Percentiles rank a stretch among this genome's conserved stretches.
These are phyloP conservation scores for Theristus sp. DNA, from an alignment of 2,888 invertebrate species.

Conservation along the genomic window DNA sequence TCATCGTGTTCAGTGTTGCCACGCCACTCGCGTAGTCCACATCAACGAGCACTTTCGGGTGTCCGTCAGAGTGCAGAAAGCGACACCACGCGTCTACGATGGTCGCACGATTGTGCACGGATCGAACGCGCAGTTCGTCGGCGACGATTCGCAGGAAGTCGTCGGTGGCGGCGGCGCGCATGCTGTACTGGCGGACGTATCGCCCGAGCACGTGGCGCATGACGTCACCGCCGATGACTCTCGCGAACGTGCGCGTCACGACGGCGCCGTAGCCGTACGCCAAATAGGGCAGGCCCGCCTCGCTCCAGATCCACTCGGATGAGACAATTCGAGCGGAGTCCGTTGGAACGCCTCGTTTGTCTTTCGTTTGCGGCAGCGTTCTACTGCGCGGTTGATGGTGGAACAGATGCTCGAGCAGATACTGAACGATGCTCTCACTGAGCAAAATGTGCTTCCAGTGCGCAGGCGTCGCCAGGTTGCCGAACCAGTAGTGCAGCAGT, in stretches of 20 bases:
- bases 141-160: not conserved
- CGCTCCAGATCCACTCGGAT: not conserved
- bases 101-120: too few species aligned
- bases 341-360: too few species aligned
- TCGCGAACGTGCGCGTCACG: not conserved
- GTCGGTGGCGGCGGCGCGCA: not conserved
- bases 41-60: too few species aligned
- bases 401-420: not conserved
- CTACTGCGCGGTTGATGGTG: too few species aligned
- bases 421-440: not conserved
- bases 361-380: too few species aligned
- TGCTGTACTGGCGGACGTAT: not conserved
- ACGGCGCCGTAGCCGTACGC: not conserved
- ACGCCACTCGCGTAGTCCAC: too few species aligned
- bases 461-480: constrained; percentile 11
- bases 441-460: not conserved
- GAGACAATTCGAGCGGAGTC: not conserved
- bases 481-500: constrained; percentile 11
- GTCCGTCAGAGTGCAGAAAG: too few species aligned
- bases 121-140: too few species aligned
- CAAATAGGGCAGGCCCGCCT: not conserved
- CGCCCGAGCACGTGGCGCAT: not conserved
- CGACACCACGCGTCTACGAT: too few species aligned
- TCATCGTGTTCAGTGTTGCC: too few species aligned
- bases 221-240: not conserved